A percentile compares a stretch with the other conserved stretches of the same genome.
Conservation (phyloP, 2,797 vertebrate genomes). For the Acipenser transmontanus region DNA sequence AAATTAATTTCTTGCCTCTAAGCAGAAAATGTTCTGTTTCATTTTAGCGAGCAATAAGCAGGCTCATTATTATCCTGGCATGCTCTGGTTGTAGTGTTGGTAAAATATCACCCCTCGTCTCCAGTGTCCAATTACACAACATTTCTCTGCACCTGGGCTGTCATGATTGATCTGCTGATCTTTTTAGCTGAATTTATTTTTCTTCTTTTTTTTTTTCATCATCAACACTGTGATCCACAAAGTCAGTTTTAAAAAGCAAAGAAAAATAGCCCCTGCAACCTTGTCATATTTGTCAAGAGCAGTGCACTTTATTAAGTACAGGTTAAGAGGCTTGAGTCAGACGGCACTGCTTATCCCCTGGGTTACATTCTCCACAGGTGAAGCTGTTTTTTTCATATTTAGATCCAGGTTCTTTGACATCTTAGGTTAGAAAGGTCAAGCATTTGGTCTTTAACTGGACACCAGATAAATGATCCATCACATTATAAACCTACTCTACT, state of each 20-base stretch:
- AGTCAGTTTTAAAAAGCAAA: background rate
- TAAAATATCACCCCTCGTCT: constrained; percentile 24
- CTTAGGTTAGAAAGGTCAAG: too few species aligned
- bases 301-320: too few species aligned
- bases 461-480: too few species aligned
- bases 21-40: constrained; percentile 73
- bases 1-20: constrained; percentile 81
- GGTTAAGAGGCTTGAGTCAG: too few species aligned
- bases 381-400: too few species aligned
- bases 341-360: too few species aligned
- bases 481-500: too few species aligned
- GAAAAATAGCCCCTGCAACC: too few species aligned
- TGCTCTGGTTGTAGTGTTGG: constrained; percentile 42
- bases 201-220: background rate
- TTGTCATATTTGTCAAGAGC: too few species aligned
- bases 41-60: constrained; percentile 73
- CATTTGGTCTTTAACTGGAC: too few species aligned
- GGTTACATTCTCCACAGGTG: too few species aligned
- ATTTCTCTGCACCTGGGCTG: constrained; percentile 7
- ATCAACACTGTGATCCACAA: background rate
- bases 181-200: background rate
- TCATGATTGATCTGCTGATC: constrained; percentile 17
- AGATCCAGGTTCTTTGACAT: too few species aligned
- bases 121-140: constrained; percentile 25
- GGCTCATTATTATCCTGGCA: constrained; percentile 58